Base-by-base conservation (phyloP, 2,113 vertebrate genomes). In the Hymenochirus boettgeri region DNA sequence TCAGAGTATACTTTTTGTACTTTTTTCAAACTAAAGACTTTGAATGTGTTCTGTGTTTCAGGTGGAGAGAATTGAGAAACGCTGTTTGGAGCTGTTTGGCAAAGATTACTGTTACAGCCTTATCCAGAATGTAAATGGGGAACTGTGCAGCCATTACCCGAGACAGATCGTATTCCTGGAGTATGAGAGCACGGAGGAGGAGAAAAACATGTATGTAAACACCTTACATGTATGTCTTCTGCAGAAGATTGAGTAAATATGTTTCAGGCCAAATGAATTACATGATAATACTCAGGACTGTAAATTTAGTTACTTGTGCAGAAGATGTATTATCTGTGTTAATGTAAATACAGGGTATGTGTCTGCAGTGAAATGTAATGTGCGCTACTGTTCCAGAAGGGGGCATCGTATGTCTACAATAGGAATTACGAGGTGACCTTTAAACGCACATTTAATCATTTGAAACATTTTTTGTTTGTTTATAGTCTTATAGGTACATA, bases 131-230 rank as follows among this genome's bases (percentile, higher is more conserved):
- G 45, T 83, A 61, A 95, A 91, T 18, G 96, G 96, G 26, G 94
- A 98, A 70, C 79, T 98, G 70, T 98, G 96, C 61, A 92, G 94
- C 15, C 94, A 98, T 80, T 99, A 99, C 72, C 96, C 96, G 3
- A 87, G 91, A n/a, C 89, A 95, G 75, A 97, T 99, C 4, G 92
- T 97, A 51, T 89, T 91, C 57, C 77, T 97, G 82, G 95, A 99
- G 77, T 93, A 96, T 19, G 92, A 97, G 73, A 88, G 85, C 67
- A 77, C 81, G 2, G 90, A 90, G 5, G 77, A 79, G 24, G 85
- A 89, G 65, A 94, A 88, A 78, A 88, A 95, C 74, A 86, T 85
- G 96, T 98, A 89, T 79, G 85, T 65, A 22, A 2, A 39, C 5
- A 31, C 5, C n/a, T n/a, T 31, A 31, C 29, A 13, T 39, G 35